Conservation (phyloP, 2,797 vertebrate species). For the Zenarchopterus dispar region DNA sequence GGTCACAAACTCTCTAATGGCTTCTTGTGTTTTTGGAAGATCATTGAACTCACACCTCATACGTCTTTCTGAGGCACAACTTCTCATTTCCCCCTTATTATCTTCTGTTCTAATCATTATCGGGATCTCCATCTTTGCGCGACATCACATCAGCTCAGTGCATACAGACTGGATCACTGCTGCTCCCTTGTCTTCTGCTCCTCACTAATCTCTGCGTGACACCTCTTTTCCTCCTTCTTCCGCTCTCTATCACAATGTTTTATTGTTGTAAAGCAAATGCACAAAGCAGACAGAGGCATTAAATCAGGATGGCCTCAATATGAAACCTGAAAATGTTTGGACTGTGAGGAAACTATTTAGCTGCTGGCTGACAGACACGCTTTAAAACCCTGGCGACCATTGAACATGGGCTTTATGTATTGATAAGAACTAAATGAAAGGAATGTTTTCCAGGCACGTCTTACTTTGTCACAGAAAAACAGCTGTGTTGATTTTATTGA, state of each 20-base stretch:
- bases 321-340: slow-evolving; percentile 44
- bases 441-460: slow-evolving; percentile 6
- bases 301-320: slow-evolving; percentile 33
- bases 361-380: slow-evolving; percentile 35
- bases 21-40: slow-evolving; percentile 22
- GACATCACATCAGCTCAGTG: slow-evolving; percentile 34
- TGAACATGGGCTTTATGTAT: slow-evolving; percentile 22
- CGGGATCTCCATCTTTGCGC: slow-evolving; percentile 12
- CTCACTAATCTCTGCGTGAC: slow-evolving; percentile 43
- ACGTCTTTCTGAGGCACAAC: not conserved
- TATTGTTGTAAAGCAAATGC: slow-evolving; percentile 56
- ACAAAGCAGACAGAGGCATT: slow-evolving; percentile 47
- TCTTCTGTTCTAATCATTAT: slow-evolving; percentile 30
- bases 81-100: slow-evolving; percentile 6
- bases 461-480: slow-evolving; percentile 7
- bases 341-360: slow-evolving; percentile 43
- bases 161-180: slow-evolving; percentile 28
- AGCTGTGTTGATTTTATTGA: slow-evolving; percentile 9
- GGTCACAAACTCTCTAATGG: slow-evolving; percentile 28
- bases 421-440: slow-evolving; percentile 11
- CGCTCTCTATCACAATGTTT: slow-evolving; percentile 47
- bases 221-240: slow-evolving; percentile 48
- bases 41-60: slow-evolving; percentile 6
- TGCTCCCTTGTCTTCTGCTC: slow-evolving; percentile 24
- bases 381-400: slow-evolving; percentile 26